A percentile compares a stretch with the other conserved stretches of the same genome.
Conservation (phyloP, 2,113 vertebrate genomes). For the Ovis canadensis region DNA sequence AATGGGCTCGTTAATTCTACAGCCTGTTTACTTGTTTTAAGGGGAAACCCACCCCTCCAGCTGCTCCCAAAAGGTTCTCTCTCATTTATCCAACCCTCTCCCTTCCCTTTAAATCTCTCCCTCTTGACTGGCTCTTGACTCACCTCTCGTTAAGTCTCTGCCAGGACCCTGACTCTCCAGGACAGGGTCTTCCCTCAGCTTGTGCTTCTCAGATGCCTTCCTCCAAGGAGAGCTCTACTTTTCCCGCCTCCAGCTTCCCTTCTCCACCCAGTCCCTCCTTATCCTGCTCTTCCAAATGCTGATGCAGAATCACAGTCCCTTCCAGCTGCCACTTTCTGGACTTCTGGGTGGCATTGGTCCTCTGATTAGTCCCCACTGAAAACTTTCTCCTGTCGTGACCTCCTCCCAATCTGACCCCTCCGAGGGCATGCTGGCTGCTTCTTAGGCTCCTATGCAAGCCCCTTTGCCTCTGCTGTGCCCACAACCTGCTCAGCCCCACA, state of each 20-base stretch:
- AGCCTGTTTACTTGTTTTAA: not conserved
- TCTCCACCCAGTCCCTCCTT: not conserved
- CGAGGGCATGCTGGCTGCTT: not conserved
- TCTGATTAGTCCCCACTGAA: not conserved
- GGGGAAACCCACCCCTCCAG: not conserved
- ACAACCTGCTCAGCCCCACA: not conserved
- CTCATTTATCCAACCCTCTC: not conserved
- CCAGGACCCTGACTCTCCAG: not conserved
- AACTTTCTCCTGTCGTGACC: not conserved
- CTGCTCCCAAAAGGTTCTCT: not conserved
- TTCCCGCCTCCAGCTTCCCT: not conserved
- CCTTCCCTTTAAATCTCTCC: not conserved
- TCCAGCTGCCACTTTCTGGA: not conserved
- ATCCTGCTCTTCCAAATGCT: not conserved
- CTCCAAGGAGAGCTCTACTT: not conserved
- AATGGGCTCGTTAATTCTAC: fast-evolving
- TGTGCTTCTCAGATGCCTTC: not conserved
- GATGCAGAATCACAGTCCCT: not conserved
- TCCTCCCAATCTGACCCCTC: not conserved
- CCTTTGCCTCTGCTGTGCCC: not conserved
- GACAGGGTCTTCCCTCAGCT: not conserved
- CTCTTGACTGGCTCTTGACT: not conserved
- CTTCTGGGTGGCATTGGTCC: not conserved
- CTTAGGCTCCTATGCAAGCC: fast-evolving
- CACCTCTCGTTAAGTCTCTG: not conserved